These are phyloP conservation scores for Philotrypesis tridentata DNA, from an alignment of 1,140 invertebrate genomes.

Conservation along the genomic window DNA sequence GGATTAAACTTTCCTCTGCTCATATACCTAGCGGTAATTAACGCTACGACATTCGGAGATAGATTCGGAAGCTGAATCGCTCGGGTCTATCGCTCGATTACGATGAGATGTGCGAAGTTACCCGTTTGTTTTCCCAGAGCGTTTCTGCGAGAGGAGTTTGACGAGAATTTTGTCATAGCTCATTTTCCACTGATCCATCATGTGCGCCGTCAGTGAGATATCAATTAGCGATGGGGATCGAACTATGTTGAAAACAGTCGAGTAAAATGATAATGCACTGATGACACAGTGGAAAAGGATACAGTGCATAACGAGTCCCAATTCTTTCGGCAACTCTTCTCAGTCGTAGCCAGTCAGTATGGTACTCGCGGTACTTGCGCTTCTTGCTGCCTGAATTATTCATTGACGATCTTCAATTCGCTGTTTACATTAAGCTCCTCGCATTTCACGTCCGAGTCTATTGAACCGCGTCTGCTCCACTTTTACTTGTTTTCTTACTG, in stretches of 20 bases:
- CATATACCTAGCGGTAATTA: background rate
- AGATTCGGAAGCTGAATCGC: background rate
- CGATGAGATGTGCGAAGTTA: no score
- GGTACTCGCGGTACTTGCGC: background rate
- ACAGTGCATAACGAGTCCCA: background rate
- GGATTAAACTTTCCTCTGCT: background rate
- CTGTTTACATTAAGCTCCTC: background rate
- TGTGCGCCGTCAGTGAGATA: no score
- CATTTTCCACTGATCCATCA: no score
- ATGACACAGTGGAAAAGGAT: background rate
- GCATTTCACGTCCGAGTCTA: background rate
- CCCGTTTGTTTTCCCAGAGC: no score
- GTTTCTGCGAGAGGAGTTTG: no score
- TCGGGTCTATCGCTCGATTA: no score
- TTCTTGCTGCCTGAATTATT: slow-evolving; percentile 11
- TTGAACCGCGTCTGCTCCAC: background rate
- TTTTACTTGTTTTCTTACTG: background rate
- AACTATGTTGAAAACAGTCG: no score
- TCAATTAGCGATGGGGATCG: no score
- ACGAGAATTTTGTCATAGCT: no score
- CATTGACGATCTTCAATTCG: background rate
- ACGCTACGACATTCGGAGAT: background rate
- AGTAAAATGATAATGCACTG: no score
- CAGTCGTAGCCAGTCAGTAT: background rate
- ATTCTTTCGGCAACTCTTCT: slow-evolving; percentile 4